phyloP scores from a whole-genome alignment of 2,888 invertebrate species.

The Lottia gigantea region DNA sequence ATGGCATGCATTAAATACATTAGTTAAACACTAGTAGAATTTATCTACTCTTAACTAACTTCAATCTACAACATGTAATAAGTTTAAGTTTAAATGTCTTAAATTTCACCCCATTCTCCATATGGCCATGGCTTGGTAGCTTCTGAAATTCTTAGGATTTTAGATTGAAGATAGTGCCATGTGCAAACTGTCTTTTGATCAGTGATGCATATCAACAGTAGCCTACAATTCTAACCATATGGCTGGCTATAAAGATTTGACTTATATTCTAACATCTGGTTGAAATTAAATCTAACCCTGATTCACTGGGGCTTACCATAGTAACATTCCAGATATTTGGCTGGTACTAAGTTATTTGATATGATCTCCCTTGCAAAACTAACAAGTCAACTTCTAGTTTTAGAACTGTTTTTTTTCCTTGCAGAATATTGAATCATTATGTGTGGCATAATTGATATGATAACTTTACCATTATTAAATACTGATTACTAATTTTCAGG shows the following conservation, averaged over 20 bases:
- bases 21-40: background rate
- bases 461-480: too few species aligned
- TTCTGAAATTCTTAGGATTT: too few species aligned
- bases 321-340: conserved; percentile 8
- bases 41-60: background rate
- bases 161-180: too few species aligned
- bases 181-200: background rate
- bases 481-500: too few species aligned
- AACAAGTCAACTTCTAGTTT: background rate
- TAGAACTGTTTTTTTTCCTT: background rate
- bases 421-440: too few species aligned
- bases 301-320: background rate
- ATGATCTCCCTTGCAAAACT: background rate
- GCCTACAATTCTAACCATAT: background rate
- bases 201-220: background rate
- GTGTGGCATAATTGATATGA: too few species aligned
- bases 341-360: background rate
- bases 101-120: conserved; percentile 3
- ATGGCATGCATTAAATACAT: conserved; percentile 11
- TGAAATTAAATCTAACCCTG: background rate
- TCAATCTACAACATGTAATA: too few species aligned
- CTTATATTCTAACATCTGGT: conserved; percentile 2
- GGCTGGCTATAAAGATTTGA: background rate
- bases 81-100: background rate
- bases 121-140: background rate